Percentiles rank a stretch among this genome's conserved stretches.
Conservation (phyloP, 2,113 vertebrate genomes). For the Notechis scutatus region DNA sequence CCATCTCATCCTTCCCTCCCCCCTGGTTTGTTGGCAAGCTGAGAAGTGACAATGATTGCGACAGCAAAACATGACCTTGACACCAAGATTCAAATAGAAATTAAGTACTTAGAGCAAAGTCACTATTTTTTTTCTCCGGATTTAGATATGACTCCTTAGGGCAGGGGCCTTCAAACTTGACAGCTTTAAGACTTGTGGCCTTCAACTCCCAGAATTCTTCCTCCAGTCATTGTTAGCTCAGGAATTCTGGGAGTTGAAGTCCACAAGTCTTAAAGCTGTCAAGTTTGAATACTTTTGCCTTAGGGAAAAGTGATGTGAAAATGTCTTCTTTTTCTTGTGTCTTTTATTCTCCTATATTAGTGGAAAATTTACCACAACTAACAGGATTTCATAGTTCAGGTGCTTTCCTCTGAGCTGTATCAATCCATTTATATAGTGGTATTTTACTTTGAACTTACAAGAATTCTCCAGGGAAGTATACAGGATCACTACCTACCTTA, state of each 20-base stretch:
- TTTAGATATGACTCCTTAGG: not conserved
- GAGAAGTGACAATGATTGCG: too few species aligned
- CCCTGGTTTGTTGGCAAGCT: too few species aligned
- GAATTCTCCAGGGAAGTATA: constrained; percentile 27
- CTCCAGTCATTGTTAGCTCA: too few species aligned
- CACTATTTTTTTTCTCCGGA: not conserved
- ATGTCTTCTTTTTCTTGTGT: constrained; percentile 3
- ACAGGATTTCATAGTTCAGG: constrained; percentile 10
- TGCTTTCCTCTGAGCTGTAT: constrained; percentile 19
- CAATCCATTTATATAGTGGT: not conserved
- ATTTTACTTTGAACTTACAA: constrained; percentile 25
- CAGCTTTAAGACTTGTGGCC: too few species aligned
- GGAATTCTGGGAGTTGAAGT: too few species aligned
- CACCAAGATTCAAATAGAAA: not conserved
- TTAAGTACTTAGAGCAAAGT: not conserved
- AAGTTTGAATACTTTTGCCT: too few species aligned
- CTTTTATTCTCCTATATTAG: constrained; percentile 32
- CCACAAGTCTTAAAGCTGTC: too few species aligned
- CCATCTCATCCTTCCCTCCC: too few species aligned
- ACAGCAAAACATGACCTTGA: too few species aligned
- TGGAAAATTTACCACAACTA: constrained; percentile 31
- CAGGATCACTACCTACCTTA: constrained; percentile 38
- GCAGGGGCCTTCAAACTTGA: too few species aligned
- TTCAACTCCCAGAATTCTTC: too few species aligned
- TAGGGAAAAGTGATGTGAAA: not conserved